Evolutionary conservation across 2,113 vertebrate genomes (phyloP), one percentile per base, ranked within the genome.

Genomic region (Peromyscus polionotus): DNA sequence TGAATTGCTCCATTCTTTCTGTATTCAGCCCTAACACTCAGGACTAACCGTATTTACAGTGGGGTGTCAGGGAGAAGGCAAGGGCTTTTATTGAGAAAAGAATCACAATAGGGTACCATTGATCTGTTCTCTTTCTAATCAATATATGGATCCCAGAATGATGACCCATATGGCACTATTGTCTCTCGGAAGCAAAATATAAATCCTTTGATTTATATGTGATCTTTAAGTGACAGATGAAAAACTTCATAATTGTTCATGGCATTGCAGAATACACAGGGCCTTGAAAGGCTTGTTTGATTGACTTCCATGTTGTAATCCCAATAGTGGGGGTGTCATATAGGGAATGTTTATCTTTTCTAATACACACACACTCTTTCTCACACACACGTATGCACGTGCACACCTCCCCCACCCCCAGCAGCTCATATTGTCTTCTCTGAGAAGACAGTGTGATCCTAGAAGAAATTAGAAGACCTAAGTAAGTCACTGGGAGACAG

Each of bases 51-150:
- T 89, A 88, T 92, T 89, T 96, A 89, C 88, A 86, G 59, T 59
- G 28, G 81, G 33, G 2, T 63, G 0, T 95, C 19, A 3, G 83
- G 51, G 48, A 91, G 45, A 96, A 97, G 42, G 88, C n/a, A 14
- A 22, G 19, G 48, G 45, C 28, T 88, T 94, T 73, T 95, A 92
- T 42, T 86, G 95, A 83, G 59, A 91, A 95, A 79, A 90, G 85
- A 70, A 91, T 77, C 76, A 91, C 88, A 93, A 89, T 86, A 89
- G 88, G 54, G 39, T 57, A 68, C 77, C 57, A 95, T 91, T 80
- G 96, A 98, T 93, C 84, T 96, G 33, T 93, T 84, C 93, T 93
- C 54, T 92, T 96, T 86, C 81, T 94, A 92, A 90, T 98, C 98
- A 95, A 97, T 97, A 88, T 94, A 95, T 97, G 42, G 95, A 97